These are phyloP conservation scores for Drosophila sulfurigaster DNA, from an alignment of 1,140 invertebrate species.

Conservation along the genomic window DNA sequence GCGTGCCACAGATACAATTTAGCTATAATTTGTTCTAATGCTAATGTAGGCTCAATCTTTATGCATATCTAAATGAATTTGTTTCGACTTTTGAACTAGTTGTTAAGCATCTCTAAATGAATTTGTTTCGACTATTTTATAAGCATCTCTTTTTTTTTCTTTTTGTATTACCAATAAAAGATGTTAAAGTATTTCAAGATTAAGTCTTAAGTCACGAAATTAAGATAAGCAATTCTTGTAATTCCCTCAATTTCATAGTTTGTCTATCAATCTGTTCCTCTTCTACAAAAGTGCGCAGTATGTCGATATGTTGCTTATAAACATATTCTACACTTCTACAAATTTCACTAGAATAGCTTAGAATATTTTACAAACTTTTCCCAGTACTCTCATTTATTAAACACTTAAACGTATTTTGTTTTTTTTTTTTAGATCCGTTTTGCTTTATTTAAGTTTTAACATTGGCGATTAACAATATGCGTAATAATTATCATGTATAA, in stretches of 20 bases:
- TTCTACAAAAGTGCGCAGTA: background rate
- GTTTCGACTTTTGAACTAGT: background rate
- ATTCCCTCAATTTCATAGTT: background rate
- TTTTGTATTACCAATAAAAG: slow-evolving; percentile 6
- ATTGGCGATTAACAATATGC: slow-evolving; percentile 69
- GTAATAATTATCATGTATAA: slow-evolving; percentile 32
- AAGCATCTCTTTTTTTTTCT: slow-evolving; percentile 1
- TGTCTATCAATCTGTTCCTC: too few relatives aligned
- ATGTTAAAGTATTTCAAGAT: background rate
- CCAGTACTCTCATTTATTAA: too few relatives aligned
- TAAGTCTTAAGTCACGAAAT: background rate
- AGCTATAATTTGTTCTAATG: slow-evolving; percentile 2
- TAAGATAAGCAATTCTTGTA: background rate
- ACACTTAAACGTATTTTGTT: too few relatives aligned
- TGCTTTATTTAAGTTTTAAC: slow-evolving; percentile 65
- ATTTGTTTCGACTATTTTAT: background rate
- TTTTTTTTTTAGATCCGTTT: slow-evolving; percentile 33
- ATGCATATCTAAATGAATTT: background rate
- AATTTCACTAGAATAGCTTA: too few relatives aligned
- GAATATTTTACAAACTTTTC: too few relatives aligned
- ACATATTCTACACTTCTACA: too few relatives aligned
- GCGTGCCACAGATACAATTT: background rate
- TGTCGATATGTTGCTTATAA: too few relatives aligned
- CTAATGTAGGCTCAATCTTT: slow-evolving; percentile 7
- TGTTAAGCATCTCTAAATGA: background rate